Evolutionary conservation across 2,888 invertebrate species (phyloP).

Genomic region (Spilosoma lubricipeda): DNA sequence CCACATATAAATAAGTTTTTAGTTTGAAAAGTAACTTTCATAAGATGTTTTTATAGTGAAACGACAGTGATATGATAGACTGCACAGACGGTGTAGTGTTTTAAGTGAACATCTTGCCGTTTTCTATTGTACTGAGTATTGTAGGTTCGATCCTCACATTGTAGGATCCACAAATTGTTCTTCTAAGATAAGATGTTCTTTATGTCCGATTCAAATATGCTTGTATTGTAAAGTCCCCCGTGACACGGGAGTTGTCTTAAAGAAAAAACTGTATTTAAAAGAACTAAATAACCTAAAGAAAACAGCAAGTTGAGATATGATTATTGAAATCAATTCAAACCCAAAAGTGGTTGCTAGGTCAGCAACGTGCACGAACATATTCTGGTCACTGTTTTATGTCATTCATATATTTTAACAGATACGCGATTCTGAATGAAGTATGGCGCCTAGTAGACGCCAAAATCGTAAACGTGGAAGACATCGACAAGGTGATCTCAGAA

Average conservation of each 20-base stretch:
- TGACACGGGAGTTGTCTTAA: too few species aligned
- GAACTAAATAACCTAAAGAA: not conserved
- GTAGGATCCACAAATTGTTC: too few species aligned
- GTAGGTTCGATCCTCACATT: too few species aligned
- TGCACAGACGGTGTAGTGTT: too few species aligned
- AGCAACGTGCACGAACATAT: not conserved
- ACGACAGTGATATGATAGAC: not conserved
- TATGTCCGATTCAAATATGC: too few species aligned
- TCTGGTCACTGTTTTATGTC: not conserved
- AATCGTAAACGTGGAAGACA: slow-evolving; percentile 94
- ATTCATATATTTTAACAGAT: slow-evolving; percentile 80
- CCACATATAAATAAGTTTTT: not conserved
- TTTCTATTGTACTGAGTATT: too few species aligned
- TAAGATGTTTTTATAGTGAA: not conserved
- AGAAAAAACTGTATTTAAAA: not conserved
- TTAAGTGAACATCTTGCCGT: too few species aligned
- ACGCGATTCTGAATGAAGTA: slow-evolving; percentile 96
- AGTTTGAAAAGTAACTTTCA: not conserved
- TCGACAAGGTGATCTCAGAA: slow-evolving; percentile 97
- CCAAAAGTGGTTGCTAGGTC: not conserved
- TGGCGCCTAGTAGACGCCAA: slow-evolving; percentile 95
- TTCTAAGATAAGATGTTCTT: too few species aligned
- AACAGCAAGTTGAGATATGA: not conserved
- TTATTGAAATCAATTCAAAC: not conserved
- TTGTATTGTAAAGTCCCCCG: too few species aligned